These are phyloP conservation scores for Toxotes lorentzi DNA, from an alignment of 2,797 vertebrate genomes.

Conservation along the genomic window DNA sequence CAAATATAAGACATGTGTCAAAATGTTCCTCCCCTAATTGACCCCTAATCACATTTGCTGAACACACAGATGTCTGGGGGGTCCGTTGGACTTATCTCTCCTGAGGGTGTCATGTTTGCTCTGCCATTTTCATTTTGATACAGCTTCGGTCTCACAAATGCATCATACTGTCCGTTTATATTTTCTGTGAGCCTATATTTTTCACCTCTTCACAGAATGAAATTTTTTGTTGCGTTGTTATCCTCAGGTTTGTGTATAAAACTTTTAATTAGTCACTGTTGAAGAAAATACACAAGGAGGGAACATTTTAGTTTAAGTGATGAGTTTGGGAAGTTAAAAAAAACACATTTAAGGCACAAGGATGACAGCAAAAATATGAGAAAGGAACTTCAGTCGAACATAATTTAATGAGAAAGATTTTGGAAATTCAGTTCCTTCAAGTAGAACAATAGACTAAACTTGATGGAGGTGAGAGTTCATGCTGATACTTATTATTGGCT, in stretches of 20 bases:
- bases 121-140: conserved; percentile 23
- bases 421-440: conserved; percentile 11
- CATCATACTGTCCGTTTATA: conserved; percentile 6
- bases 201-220: conserved; percentile 8
- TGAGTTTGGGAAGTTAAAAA: conserved; percentile 10
- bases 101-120: conserved; percentile 72
- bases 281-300: conserved; percentile 1
- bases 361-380: conserved; percentile 18
- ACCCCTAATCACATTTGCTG: conserved; percentile 82
- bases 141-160: conserved; percentile 25
- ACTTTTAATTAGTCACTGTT: background rate
- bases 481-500: conserved; percentile 75
- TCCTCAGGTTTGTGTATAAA: background rate
- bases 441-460: conserved; percentile 36
- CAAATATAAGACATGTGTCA: conserved; percentile 83
- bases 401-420: conserved; percentile 36
- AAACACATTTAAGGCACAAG: conserved; percentile 1
- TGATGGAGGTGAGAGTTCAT: conserved; percentile 71
- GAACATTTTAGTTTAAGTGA: background rate
- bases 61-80: conserved; percentile 76
- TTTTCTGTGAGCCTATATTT: conserved; percentile 23
- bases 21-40: conserved; percentile 78
- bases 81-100: conserved; percentile 64
- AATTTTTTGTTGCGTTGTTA: background rate
- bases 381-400: conserved; percentile 9